Base-by-base conservation (phyloP, 2,113 vertebrate genomes). In the Scatophagus argus region DNA sequence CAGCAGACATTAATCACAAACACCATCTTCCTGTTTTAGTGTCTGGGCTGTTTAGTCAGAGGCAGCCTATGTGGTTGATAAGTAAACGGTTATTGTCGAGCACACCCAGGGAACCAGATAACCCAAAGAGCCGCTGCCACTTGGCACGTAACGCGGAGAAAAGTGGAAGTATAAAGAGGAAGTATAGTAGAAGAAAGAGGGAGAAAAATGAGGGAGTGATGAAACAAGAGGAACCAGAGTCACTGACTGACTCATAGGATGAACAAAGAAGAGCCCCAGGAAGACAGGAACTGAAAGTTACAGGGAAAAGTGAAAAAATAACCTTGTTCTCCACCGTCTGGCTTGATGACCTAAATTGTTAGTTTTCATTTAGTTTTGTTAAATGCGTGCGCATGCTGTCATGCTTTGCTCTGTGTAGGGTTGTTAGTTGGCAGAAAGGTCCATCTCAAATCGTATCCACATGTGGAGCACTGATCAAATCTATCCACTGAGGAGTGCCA, bases 201-300 rank as follows among this genome's bases (percentile, higher is more conserved):
- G 82, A 41, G n/a, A 52, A 59, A 34, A 61, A 55, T 2, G 19
- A 39, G 14, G n/a, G 63, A 63, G 47, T 41, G 55, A 41, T 56
- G 34, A 69, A 61, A 74, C 32, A 63, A 60, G 54, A 77, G 87
- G 91, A 90, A 90, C 69, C 52, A 36, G 25, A 81, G 72, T 60
- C 67, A 82, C 81, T 82, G 77, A 88, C 74, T 64, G 46, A 55
- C n/a, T 85, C 69, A 81, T 55, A 36, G 59, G 44, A 63, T 74
- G 75, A 36, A 61, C 65, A 39, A 55, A 58, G 56, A 59, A 63
- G 44, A 73, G 70, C 52, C 44, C 36, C 31, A 49, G 19, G 80
- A 72, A 76, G 63, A 66, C 46, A 62, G 82, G 85, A 90, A 88
- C 79, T 5, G 82, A 88, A 86, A 90, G 79, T 89, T 79, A 43